phyloP scores from a whole-genome alignment of 1,140 invertebrate species.

The Neodiprion fabricii region DNA sequence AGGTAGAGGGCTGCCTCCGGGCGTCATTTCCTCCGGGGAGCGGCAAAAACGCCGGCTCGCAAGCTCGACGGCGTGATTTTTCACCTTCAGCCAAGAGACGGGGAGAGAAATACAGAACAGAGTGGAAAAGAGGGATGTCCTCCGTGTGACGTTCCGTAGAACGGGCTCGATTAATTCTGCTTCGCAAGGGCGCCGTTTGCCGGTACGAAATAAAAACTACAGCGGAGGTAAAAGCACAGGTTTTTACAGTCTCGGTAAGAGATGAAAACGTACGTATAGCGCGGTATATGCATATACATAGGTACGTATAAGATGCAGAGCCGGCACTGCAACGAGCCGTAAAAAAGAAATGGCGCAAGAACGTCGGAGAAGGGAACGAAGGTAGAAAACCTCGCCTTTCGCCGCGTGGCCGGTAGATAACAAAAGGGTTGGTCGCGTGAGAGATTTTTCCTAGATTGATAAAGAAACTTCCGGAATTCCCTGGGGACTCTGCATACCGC shows the following conservation, averaged over 20 bases:
- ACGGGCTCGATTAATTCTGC: constrained; percentile 7
- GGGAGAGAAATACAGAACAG: not conserved
- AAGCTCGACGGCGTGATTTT: not conserved
- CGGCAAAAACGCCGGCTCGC: too few species aligned
- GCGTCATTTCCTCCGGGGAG: too few species aligned
- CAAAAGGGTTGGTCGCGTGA: too few species aligned
- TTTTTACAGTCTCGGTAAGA: too few species aligned
- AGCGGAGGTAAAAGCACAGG: not conserved
- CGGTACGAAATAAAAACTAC: not conserved
- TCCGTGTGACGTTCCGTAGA: not conserved
- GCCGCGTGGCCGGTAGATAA: too few species aligned
- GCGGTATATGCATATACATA: too few species aligned
- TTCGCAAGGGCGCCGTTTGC: not conserved
- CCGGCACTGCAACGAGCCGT: not conserved
- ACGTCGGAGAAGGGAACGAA: not conserved
- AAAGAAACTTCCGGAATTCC: too few species aligned
- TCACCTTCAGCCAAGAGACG: not conserved
- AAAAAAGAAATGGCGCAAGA: not conserved
- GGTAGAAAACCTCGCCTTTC: not conserved
- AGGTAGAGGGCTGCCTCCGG: too few species aligned
- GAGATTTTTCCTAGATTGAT: too few species aligned
- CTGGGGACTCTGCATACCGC: too few species aligned
- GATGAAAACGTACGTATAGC: too few species aligned
- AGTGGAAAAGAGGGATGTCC: not conserved
- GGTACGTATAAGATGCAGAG: too few species aligned